A percentile compares a stretch with the other conserved stretches of the same genome.
Conservation (phyloP, 2,113 vertebrate genomes). For the Trochalopteron elliotii region DNA sequence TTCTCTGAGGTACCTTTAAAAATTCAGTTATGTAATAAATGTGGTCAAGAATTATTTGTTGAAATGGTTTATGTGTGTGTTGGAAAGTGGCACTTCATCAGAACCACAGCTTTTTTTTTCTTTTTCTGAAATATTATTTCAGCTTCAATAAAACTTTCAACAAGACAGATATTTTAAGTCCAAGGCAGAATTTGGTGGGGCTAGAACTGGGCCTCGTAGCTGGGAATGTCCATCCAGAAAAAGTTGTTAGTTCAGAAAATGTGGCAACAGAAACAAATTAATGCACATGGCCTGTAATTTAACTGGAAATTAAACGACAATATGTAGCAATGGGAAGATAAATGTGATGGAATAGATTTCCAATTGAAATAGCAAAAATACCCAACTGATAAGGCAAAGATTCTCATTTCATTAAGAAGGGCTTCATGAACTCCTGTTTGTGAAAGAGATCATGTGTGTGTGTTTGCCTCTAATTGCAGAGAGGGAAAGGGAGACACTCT, state of each 20-base stretch:
- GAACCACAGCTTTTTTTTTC: neutral
- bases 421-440: neutral
- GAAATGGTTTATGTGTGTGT: neutral
- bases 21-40: neutral
- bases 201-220: neutral
- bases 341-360: neutral
- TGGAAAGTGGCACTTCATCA: constrained; percentile 10
- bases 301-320: neutral
- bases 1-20: neutral
- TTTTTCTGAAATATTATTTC: neutral
- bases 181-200: neutral
- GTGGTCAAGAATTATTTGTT: neutral
- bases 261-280: neutral
- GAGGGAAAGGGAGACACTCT: neutral
- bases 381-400: neutral
- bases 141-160: neutral
- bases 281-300: rapidly evolving
- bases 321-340: neutral
- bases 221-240: neutral
- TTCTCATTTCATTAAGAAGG: neutral
- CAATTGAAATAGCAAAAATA: neutral
- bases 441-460: neutral
- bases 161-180: neutral
- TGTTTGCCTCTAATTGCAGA: neutral
- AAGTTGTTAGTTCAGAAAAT: neutral